phyloP scores from a whole-genome alignment of 2,797 vertebrate genomes.

The Semotilus atromaculatus region DNA sequence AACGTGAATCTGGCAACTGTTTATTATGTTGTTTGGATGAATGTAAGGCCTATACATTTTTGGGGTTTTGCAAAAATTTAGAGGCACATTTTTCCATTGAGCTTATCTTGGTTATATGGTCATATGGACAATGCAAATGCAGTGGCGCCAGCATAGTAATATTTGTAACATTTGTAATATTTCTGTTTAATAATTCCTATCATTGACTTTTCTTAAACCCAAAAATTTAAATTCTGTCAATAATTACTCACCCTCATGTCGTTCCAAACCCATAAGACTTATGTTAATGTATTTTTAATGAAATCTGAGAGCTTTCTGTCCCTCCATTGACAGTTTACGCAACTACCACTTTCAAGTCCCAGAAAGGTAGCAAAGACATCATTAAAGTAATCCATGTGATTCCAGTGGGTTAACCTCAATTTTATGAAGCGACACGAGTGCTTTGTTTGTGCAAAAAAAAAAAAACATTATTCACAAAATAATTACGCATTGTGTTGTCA shows the following conservation, averaged over 20 bases:
- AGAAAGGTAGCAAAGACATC: background rate
- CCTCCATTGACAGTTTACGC: background rate
- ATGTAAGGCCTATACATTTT: too few relatives aligned
- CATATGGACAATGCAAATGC: background rate
- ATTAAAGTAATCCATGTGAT: background rate
- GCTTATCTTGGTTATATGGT: background rate
- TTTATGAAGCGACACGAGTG: too few relatives aligned
- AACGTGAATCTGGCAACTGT: background rate
- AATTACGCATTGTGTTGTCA: too few relatives aligned
- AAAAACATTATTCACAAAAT: too few relatives aligned
- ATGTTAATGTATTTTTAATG: background rate
- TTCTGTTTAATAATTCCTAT: background rate
- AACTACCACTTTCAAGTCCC: background rate
- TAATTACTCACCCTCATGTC: background rate
- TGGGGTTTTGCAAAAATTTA: background rate
- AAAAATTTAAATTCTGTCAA: background rate
- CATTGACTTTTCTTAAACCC: background rate
- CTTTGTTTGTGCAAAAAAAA: too few relatives aligned
- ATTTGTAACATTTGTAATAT: too few relatives aligned
- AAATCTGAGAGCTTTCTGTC: background rate
- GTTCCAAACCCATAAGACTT: background rate
- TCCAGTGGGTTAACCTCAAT: background rate
- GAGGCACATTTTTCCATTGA: background rate
- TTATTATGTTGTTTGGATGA: background rate
- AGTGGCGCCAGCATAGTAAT: background rate